phyloP scores from a whole-genome alignment of 2,888 invertebrate genomes.

The Chironomus tentans region DNA sequence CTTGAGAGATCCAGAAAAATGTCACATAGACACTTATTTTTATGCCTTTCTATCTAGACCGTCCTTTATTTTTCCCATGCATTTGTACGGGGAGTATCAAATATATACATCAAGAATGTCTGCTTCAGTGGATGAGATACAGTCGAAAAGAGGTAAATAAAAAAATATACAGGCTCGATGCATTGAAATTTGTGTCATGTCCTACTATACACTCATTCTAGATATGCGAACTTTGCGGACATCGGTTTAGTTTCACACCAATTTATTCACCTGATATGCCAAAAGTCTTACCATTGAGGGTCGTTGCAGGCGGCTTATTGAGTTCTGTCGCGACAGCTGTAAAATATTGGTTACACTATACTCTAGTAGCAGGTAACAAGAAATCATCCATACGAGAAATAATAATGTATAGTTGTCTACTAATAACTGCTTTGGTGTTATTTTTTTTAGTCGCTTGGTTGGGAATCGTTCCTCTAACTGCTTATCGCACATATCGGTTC shows the following conservation, averaged over 20 bases:
- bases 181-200: neutral
- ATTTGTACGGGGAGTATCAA: constrained; percentile 99
- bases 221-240: constrained; percentile 92
- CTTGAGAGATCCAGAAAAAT: neutral
- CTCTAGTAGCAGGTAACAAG: constrained; percentile 64
- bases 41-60: constrained; percentile 45
- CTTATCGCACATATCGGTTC: constrained; percentile 90
- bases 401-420: neutral
- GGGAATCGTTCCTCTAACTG: constrained; percentile 90
- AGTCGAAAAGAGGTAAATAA: constrained; percentile 86
- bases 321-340: constrained; percentile 86
- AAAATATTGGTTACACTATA: constrained; percentile 95
- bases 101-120: constrained; percentile 97
- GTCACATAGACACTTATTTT: neutral
- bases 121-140: constrained; percentile 98
- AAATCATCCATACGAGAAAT: neutral
- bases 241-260: constrained; percentile 95
- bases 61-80: constrained; percentile 95
- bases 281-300: constrained; percentile 84
- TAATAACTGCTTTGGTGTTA: neutral
- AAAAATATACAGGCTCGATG: neutral
- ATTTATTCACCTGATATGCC: constrained; percentile 99
- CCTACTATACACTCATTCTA: neutral
- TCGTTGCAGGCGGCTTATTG: constrained; percentile 83
- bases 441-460: constrained; percentile 73